Base-by-base conservation (phyloP, 2,113 vertebrate genomes). In the Phalacrocorax aristotelis region DNA sequence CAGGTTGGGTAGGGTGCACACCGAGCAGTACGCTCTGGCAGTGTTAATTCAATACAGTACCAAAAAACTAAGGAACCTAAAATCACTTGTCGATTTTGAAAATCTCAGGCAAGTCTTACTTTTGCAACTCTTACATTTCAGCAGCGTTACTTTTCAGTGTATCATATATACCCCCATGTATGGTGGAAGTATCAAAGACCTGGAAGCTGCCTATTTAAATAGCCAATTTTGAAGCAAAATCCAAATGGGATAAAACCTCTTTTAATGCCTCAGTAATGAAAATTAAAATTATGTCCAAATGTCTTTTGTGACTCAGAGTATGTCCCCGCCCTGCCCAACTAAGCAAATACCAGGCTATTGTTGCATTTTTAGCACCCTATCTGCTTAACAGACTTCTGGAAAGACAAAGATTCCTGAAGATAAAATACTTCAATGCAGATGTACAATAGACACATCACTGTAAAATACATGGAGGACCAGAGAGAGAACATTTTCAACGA, bases 81-180 rank as follows among this genome's bases (percentile, higher is more conserved):
- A 81, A 81, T 21, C 29, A 72, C 2, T 0, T 6, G 10, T 22
- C 2, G 3, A 12, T 23, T 82, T 78, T 36, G 49, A 60, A 55
- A 74, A 40, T 36, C 60, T 70, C 1, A 0, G 32, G 32, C 27
- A 70, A 78, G 7, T 26, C 60, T 46, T 74, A 51, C 21, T 88
- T 54, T 42, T 69, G 69, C 48, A 81, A 57, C 17, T 77, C 21
- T 30, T 34, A 11, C 6, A 8, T 58, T 74, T 66, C 38, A 70
- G 26, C 5, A 1, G 15, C 21, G 15, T 36, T 78, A 40, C 20
- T 14, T 71, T 40, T 54, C 42, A 86, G 30, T 26, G 13, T 34
- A 49, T 44, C 2, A 1, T 15, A 34, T 9, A 9, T 36, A 83
- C 6, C 38, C 23, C 38, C 18, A 8, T 2, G 32, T 1, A 0